Evolutionary conservation across 2,797 vertebrate genomes (phyloP).

Genomic region (Labeo calbasu): DNA sequence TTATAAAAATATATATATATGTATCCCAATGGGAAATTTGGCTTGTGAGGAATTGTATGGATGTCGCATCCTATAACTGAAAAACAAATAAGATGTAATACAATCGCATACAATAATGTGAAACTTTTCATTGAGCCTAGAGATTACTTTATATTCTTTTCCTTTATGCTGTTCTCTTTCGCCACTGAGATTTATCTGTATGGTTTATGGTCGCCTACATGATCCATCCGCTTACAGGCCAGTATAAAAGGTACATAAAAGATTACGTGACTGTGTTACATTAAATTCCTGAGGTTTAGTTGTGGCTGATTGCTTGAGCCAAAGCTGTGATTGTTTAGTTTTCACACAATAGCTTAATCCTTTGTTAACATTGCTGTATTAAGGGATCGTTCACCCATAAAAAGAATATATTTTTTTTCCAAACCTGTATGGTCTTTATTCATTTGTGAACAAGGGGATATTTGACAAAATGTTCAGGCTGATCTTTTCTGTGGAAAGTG

Average conservation of each 20-base stretch:
- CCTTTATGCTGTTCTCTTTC: slow-evolving; percentile 11
- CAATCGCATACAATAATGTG: background rate
- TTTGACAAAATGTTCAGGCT: background rate
- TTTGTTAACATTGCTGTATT: slow-evolving; percentile 8
- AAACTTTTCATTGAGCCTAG: slow-evolving; percentile 6
- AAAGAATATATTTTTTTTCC: background rate
- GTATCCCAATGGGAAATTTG: background rate
- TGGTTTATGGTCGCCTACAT: slow-evolving; percentile 25
- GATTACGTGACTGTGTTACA: slow-evolving; percentile 18
- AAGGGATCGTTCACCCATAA: background rate
- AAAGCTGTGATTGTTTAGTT: slow-evolving; percentile 15
- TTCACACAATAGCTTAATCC: slow-evolving; percentile 11
- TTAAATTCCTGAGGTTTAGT: slow-evolving; percentile 20
- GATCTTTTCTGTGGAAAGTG: too few species aligned
- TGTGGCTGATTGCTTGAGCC: slow-evolving; percentile 11
- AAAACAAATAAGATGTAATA: background rate
- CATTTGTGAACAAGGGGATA: background rate
- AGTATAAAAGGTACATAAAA: slow-evolving; percentile 21
- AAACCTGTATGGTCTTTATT: background rate
- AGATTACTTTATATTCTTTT: slow-evolving; percentile 7
- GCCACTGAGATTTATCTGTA: slow-evolving; percentile 12
- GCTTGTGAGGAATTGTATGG: background rate
- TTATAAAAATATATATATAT: background rate
- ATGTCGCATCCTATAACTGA: background rate
- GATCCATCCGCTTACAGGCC: background rate